Evolutionary conservation across 2,797 vertebrate genomes (phyloP).

Genomic region (Sus cebifrons): DNA sequence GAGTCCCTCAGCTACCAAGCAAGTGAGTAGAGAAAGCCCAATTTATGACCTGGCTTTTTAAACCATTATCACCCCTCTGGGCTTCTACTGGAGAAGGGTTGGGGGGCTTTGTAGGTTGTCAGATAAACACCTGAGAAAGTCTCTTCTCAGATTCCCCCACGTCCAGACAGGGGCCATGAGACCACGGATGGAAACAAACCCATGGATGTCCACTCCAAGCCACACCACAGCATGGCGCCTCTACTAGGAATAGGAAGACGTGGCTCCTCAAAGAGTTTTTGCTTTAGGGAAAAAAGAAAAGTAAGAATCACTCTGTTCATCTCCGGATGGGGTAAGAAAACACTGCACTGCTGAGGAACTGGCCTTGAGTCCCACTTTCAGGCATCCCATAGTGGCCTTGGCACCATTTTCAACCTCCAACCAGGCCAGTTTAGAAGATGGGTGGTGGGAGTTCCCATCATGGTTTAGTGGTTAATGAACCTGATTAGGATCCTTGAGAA

Average conservation of each 20-base stretch:
- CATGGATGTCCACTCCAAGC: rapidly evolving
- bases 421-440: background rate
- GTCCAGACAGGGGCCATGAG: background rate
- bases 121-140: conserved; percentile 67
- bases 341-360: rapidly evolving
- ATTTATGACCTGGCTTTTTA: conserved; percentile 84
- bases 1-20: conserved; percentile 68
- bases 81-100: conserved; percentile 64
- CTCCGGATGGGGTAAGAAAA: background rate
- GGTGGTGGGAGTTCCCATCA: background rate
- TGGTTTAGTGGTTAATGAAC: too few relatives aligned
- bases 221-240: rapidly evolving
- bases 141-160: background rate
- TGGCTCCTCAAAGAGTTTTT: background rate
- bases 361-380: background rate
- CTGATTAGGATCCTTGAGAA: too few relatives aligned
- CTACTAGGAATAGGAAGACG: background rate
- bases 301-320: background rate
- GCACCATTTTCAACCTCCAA: background rate
- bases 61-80: conserved; percentile 77
- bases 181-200: background rate
- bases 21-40: conserved; percentile 49
- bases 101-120: conserved; percentile 18
- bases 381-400: rapidly evolving
- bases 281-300: background rate